phyloP scores from a whole-genome alignment of 1,140 invertebrate genomes.

The Aphelenchoides avenae region DNA sequence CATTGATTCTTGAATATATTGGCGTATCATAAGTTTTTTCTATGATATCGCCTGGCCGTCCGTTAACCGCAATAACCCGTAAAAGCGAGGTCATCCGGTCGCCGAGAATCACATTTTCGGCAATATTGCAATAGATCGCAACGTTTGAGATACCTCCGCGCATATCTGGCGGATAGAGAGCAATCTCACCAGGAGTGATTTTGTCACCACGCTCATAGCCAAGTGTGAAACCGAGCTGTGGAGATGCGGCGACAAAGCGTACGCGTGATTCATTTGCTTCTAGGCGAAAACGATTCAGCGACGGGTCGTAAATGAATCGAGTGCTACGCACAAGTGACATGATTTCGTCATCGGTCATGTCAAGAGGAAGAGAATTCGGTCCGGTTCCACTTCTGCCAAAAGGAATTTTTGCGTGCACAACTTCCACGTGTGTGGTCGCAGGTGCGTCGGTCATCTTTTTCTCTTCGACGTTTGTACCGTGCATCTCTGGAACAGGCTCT shows the following conservation, averaged over 20 bases:
- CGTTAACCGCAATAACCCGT: slow-evolving; percentile 6
- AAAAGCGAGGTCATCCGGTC: slow-evolving; percentile 6
- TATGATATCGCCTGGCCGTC: slow-evolving; percentile 2
- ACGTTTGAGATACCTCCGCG: slow-evolving; percentile 9
- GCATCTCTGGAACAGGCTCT: too few species aligned
- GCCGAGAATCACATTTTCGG: slow-evolving; percentile 6
- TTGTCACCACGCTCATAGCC: neutral
- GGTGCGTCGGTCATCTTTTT: too few species aligned
- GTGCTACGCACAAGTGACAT: too few species aligned
- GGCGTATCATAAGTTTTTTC: slow-evolving; percentile 15
- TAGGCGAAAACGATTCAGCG: neutral
- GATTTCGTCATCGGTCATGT: too few species aligned
- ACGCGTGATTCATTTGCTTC: neutral
- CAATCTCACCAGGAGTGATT: slow-evolving; percentile 1
- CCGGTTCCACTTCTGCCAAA: too few species aligned
- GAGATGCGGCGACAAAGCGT: neutral
- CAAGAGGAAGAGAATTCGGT: too few species aligned
- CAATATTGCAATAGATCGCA: slow-evolving; percentile 9
- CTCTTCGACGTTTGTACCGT: too few species aligned
- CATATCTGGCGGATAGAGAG: slow-evolving; percentile 6
- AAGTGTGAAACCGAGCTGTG: slow-evolving; percentile 10
- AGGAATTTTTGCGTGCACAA: too few species aligned
- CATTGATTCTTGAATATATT: too few species aligned
- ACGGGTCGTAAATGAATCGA: neutral
- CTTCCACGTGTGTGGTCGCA: too few species aligned